A percentile compares a stretch with the other conserved stretches of the same genome.
Evolutionary conservation across 2,888 invertebrate species (phyloP).

Genomic region (Limnephilus rhombicus): DNA sequence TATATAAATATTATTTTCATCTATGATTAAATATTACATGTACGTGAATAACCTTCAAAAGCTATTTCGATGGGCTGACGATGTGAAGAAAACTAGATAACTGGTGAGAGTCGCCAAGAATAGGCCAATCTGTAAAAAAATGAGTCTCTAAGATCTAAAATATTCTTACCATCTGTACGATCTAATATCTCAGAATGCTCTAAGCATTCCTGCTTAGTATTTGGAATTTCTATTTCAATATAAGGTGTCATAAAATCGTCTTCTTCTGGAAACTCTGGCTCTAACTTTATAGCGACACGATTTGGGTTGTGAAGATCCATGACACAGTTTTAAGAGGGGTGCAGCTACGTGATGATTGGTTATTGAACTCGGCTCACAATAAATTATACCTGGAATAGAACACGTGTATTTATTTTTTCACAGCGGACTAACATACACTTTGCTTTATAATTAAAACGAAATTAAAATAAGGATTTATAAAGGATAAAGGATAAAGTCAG

Average conservation of each 20-base stretch:
- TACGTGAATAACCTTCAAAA: too few species aligned
- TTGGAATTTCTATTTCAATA: not conserved
- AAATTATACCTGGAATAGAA: not conserved
- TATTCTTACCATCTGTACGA: not conserved
- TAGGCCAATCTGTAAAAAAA: too few species aligned
- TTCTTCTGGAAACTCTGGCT: not conserved
- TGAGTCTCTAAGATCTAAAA: not conserved
- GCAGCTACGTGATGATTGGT: not conserved
- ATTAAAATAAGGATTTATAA: too few species aligned
- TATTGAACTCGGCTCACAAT: not conserved
- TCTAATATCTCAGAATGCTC: not conserved
- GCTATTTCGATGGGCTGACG: too few species aligned
- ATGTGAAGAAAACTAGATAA: too few species aligned
- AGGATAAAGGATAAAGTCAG: too few species aligned
- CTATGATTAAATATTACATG: too few species aligned
- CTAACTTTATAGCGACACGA: not conserved
- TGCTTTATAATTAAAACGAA: too few species aligned
- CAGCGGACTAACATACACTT: too few species aligned
- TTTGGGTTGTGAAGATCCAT: not conserved
- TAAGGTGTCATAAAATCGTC: not conserved
- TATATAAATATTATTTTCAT: too few species aligned
- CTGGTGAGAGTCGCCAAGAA: too few species aligned
- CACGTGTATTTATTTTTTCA: not conserved
- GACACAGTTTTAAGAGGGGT: not conserved
- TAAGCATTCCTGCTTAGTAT: not conserved